Evolutionary conservation across 2,797 vertebrate genomes (phyloP).

Genomic region (Steatocranus sp.): DNA sequence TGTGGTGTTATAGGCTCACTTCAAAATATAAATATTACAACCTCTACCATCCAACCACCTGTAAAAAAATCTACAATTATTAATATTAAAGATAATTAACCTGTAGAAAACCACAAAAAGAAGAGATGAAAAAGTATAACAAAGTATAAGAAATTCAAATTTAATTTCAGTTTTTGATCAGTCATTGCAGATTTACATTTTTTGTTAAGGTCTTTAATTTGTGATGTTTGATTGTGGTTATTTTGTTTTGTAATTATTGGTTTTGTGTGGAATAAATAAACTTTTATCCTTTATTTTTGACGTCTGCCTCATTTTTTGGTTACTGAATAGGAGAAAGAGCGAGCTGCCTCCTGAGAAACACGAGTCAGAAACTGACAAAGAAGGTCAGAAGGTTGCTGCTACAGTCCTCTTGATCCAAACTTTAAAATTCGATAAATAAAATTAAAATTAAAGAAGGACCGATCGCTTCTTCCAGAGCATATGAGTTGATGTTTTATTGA

Average conservation of each 20-base stretch:
- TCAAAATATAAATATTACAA: background rate
- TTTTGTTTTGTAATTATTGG: background rate
- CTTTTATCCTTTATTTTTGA: background rate
- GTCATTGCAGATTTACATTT: rapidly evolving
- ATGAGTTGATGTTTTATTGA: background rate
- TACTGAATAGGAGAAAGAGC: background rate
- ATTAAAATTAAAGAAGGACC: background rate
- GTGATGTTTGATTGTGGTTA: background rate
- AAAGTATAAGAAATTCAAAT: background rate
- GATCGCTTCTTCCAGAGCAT: background rate
- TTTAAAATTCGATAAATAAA: background rate
- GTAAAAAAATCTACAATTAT: no score
- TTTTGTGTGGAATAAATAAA: background rate
- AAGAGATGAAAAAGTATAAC: background rate
- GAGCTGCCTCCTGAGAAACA: background rate
- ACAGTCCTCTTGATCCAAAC: background rate
- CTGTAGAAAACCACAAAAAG: background rate
- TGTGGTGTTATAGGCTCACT: background rate
- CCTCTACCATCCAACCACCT: background rate
- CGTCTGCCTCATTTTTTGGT: background rate
- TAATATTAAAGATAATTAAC: background rate
- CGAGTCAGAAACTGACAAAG: background rate
- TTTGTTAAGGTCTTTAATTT: background rate
- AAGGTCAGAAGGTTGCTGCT: background rate
- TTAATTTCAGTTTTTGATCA: background rate